These are phyloP conservation scores for Thymelicus sylvestris DNA, from an alignment of 2,888 invertebrate genomes.

Conservation along the genomic window DNA sequence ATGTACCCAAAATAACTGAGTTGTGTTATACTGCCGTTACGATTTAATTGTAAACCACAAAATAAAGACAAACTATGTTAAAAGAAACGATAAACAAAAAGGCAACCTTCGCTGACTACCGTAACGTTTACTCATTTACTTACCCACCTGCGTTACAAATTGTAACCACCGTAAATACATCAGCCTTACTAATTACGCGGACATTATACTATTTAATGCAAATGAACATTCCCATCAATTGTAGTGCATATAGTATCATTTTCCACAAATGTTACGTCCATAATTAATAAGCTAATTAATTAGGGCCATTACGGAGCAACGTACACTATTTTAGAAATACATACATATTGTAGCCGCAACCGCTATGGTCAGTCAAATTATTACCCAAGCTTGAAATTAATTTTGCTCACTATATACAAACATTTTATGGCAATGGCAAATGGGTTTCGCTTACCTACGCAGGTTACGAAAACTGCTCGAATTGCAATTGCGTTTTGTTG, in stretches of 20 bases:
- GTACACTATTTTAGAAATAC: conserved; percentile 52
- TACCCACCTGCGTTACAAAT: not conserved
- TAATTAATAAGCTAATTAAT: conserved; percentile 67
- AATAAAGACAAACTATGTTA: not conserved
- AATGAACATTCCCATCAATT: conserved; percentile 34
- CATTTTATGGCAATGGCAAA: conserved; percentile 28
- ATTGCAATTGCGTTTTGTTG: not conserved
- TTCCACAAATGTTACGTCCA: conserved; percentile 57
- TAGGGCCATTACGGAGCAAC: conserved; percentile 51
- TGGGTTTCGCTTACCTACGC: conserved; percentile 8
- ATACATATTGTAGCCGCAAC: conserved; percentile 44
- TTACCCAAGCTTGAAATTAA: conserved; percentile 32
- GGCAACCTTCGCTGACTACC: not conserved
- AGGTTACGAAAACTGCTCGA: conserved; percentile 12
- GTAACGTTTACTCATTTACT: not conserved
- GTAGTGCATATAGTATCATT: conserved; percentile 30
- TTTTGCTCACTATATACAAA: conserved; percentile 23
- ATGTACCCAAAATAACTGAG: too few species aligned
- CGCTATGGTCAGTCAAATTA: conserved; percentile 37
- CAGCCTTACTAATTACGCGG: conserved; percentile 16
- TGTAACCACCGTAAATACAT: conserved; percentile 17
- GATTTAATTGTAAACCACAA: not conserved
- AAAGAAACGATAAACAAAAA: not conserved
- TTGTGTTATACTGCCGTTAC: too few species aligned
- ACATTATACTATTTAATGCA: conserved; percentile 29